These are phyloP conservation scores for Tupiocoris notatus DNA, from an alignment of 2,888 invertebrate genomes.

Conservation along the genomic window DNA sequence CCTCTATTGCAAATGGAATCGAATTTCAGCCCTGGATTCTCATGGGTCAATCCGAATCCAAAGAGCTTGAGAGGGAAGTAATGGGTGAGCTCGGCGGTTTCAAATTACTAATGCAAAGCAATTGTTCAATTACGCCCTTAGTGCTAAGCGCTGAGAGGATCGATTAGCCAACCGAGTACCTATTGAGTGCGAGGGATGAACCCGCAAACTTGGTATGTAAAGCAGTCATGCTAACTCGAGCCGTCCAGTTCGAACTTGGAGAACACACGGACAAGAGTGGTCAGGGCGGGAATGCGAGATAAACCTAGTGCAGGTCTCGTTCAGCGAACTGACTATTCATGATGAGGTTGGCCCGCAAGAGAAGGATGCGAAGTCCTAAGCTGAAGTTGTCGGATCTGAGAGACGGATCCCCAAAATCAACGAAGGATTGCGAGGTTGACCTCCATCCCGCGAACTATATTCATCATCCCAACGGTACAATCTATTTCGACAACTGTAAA, in stretches of 20 bases:
- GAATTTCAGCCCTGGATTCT: not conserved
- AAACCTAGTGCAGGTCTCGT: not conserved
- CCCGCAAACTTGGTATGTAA: constrained; percentile 32
- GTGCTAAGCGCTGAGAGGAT: not conserved
- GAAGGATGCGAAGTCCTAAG: not conserved
- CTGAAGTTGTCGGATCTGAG: not conserved
- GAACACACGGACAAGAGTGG: not conserved
- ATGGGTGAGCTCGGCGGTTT: not conserved
- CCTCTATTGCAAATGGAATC: not conserved
- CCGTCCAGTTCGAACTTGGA: not conserved
- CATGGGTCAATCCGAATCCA: not conserved
- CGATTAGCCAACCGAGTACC: not conserved
- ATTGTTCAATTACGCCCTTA: constrained; percentile 14
- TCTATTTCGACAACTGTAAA: no score
- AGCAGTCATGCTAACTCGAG: constrained; percentile 10
- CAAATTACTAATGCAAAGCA: constrained; percentile 16
- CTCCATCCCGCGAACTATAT: no score
- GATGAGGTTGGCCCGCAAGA: not conserved
- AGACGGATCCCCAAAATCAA: not conserved
- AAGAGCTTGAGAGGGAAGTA: not conserved
- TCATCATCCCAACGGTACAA: no score
- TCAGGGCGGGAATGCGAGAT: not conserved
- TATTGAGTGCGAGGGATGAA: not conserved
- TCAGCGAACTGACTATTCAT: constrained; percentile 13
- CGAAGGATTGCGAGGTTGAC: not conserved